A percentile compares a stretch with the other conserved stretches of the same genome.
Conservation (phyloP, 2,888 invertebrate genomes). For the Acronicta psi region DNA sequence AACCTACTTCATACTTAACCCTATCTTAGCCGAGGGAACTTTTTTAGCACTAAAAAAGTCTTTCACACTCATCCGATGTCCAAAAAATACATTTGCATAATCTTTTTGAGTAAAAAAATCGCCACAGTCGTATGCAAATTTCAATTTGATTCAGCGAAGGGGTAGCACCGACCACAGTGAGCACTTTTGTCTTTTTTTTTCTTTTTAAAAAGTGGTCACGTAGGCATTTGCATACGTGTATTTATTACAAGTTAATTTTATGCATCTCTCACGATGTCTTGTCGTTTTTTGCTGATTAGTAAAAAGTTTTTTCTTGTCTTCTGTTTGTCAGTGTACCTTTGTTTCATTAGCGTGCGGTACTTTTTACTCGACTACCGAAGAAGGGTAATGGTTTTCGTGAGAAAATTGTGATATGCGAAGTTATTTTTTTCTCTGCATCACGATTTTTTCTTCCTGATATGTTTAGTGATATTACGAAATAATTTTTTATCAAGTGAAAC, state of each 20-base stretch:
- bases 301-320: slow-evolving; percentile 43
- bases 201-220: slow-evolving; percentile 83
- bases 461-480: neutral
- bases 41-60: slow-evolving; percentile 69
- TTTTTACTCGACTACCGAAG: too few relatives aligned
- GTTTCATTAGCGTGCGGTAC: slow-evolving; percentile 41
- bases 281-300: slow-evolving; percentile 65
- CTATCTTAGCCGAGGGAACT: slow-evolving; percentile 52
- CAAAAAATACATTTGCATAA: slow-evolving; percentile 87
- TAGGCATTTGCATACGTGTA: slow-evolving; percentile 72
- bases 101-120: slow-evolving; percentile 81
- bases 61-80: slow-evolving; percentile 73
- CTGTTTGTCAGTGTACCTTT: slow-evolving; percentile 45
- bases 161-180: slow-evolving; percentile 70
- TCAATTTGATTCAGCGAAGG: slow-evolving; percentile 68
- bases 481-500: neutral
- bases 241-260: slow-evolving; percentile 76
- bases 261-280: slow-evolving; percentile 80
- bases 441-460: neutral
- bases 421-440: slow-evolving; percentile 6
- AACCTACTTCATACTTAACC: slow-evolving; percentile 51
- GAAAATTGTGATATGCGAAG: slow-evolving; percentile 26
- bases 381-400: too few relatives aligned
- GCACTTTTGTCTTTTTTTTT: slow-evolving; percentile 66
- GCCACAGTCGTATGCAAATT: slow-evolving; percentile 85